Percentiles rank a stretch among this genome's conserved stretches.
Conservation (phyloP, 2,113 vertebrate genomes). For the Siniperca chuatsi region DNA sequence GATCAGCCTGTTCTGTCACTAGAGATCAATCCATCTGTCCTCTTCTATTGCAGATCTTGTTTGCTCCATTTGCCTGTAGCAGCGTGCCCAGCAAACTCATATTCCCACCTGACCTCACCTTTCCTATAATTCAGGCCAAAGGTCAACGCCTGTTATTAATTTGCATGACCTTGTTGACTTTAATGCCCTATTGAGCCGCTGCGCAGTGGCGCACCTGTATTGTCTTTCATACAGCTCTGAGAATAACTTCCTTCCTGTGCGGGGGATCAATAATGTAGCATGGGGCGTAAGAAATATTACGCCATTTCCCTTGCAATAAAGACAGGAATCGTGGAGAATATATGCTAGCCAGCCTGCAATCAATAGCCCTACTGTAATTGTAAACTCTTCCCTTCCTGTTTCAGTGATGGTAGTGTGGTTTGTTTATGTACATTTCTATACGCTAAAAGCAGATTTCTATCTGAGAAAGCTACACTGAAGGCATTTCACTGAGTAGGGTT, state of each 20-base stretch:
- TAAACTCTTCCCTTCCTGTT: constrained; percentile 49
- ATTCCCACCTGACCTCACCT: constrained; percentile 56
- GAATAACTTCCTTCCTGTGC: constrained; percentile 77
- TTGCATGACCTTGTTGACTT: constrained; percentile 67
- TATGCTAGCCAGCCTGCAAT: constrained; percentile 55
- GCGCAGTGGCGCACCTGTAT: constrained; percentile 51
- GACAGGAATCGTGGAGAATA: constrained; percentile 56
- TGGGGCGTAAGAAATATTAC: constrained; percentile 69
- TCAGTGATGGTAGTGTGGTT: constrained; percentile 33
- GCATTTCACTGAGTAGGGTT: constrained; percentile 11
- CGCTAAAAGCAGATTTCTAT: constrained; percentile 39
- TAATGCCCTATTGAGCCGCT: constrained; percentile 58
- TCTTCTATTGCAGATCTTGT: constrained; percentile 58
- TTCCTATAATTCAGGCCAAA: constrained; percentile 61
- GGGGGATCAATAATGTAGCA: constrained; percentile 68
- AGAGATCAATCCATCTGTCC: constrained; percentile 68
- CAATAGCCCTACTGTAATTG: constrained; percentile 69
- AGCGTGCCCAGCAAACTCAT: constrained; percentile 26
- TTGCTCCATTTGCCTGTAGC: constrained; percentile 55
- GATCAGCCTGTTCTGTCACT: constrained; percentile 48
- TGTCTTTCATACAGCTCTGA: constrained; percentile 74
- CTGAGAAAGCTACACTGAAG: constrained; percentile 5
- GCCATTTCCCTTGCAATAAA: constrained; percentile 52
- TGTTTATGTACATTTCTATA: constrained; percentile 49
- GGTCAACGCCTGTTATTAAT: constrained; percentile 69